A percentile compares a stretch with the other conserved stretches of the same genome.
phyloP scores from a whole-genome alignment of 2,888 invertebrate genomes.

The Thecophora atra region DNA sequence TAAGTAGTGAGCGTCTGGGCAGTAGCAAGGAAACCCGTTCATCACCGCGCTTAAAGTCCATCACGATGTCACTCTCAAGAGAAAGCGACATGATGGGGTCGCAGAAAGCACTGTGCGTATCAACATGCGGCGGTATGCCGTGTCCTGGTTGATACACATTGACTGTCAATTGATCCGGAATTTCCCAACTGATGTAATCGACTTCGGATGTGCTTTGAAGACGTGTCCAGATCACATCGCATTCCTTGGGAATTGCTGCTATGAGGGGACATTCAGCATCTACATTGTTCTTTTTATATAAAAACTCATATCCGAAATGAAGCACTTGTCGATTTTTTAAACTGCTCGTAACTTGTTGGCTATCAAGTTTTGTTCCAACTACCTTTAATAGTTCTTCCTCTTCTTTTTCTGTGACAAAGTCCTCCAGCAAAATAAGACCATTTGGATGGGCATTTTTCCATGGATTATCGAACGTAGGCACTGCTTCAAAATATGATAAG shows the following conservation, averaged over 20 bases:
- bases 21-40: conserved; percentile 73
- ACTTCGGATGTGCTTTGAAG: neutral
- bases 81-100: conserved; percentile 89
- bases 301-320: conserved; percentile 93
- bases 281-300: conserved; percentile 87
- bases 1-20: conserved; percentile 76
- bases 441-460: conserved; percentile 69
- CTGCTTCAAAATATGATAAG: conserved; percentile 66
- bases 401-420: conserved; percentile 78
- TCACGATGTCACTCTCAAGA: conserved; percentile 79
- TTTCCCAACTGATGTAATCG: conserved; percentile 56
- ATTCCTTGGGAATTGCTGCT: conserved; percentile 76
- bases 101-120: conserved; percentile 94
- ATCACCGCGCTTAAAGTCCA: conserved; percentile 84
- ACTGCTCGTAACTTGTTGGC: conserved; percentile 44
- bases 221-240: conserved; percentile 71
- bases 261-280: conserved; percentile 75
- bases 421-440: conserved; percentile 75
- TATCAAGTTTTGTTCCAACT: conserved; percentile 68
- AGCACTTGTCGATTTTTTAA: conserved; percentile 86
- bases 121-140: conserved; percentile 95
- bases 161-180: conserved; percentile 85
- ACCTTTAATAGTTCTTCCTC: conserved; percentile 72
- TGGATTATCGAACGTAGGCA: conserved; percentile 41
- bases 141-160: conserved; percentile 87